phyloP scores from a whole-genome alignment of 1,140 invertebrate genomes.

The Pseudomyrmex cubaensis region DNA sequence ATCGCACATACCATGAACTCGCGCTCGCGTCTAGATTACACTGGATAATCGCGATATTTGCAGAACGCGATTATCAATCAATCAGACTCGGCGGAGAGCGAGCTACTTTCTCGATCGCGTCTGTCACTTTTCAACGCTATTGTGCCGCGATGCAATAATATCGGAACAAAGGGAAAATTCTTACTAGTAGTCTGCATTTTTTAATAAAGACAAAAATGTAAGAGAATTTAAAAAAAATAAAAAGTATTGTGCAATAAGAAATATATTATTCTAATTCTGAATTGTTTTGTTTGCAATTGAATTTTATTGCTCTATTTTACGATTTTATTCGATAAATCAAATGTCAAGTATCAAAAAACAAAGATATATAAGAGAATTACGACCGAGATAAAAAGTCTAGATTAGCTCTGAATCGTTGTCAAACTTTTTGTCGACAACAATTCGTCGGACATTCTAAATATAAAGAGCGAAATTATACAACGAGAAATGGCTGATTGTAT shows the following conservation, averaged over 20 bases:
- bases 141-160: background rate
- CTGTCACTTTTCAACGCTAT: conserved; percentile 51
- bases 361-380: conserved; percentile 20
- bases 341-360: background rate
- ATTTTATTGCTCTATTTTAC: background rate
- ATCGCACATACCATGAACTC: conserved; percentile 28
- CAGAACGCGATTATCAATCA: conserved; percentile 67
- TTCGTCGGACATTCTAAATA: conserved; percentile 5
- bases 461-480: conserved; percentile 43
- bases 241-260: background rate
- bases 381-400: conserved; percentile 3
- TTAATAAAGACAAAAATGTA: background rate
- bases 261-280: background rate
- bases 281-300: background rate
- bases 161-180: background rate
- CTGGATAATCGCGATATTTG: conserved; percentile 69
- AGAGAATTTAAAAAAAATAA: background rate
- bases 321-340: background rate
- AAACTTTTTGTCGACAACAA: conserved; percentile 32
- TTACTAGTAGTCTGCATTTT: background rate
- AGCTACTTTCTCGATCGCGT: conserved; percentile 47
- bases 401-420: conserved; percentile 7
- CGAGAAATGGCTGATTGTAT: conserved; percentile 45
- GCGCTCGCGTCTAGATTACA: conserved; percentile 54
- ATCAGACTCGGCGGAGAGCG: conserved; percentile 50